These are phyloP conservation scores for Maccullochella peelii DNA, from an alignment of 2,113 vertebrate species.

Conservation along the genomic window DNA sequence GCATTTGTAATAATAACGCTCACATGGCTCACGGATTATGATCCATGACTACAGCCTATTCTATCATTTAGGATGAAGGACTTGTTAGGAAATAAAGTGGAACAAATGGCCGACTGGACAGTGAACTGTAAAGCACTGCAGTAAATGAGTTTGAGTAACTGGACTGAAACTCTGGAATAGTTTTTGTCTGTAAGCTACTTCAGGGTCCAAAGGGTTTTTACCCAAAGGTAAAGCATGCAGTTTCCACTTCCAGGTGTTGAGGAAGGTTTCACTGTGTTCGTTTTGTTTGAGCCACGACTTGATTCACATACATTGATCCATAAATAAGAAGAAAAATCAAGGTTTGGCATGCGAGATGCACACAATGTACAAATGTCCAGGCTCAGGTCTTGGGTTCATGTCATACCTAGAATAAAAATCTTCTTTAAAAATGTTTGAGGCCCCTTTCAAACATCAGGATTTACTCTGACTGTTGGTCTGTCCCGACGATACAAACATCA, in stretches of 20 bases:
- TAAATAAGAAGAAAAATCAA: not conserved
- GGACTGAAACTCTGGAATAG: too few relatives aligned
- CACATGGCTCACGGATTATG: too few relatives aligned
- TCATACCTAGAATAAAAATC: not conserved
- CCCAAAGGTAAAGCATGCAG: not conserved
- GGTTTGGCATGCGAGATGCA: not conserved
- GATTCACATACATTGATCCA: not conserved
- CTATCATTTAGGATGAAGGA: too few relatives aligned
- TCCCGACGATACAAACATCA: not conserved
- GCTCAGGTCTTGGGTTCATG: not conserved
- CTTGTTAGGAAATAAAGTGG: not conserved
- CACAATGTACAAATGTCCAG: not conserved
- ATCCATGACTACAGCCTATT: not conserved
- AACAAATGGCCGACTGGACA: not conserved
- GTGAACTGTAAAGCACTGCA: not conserved
- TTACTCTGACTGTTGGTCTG: not conserved
- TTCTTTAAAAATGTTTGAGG: not conserved
- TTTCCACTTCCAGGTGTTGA: not conserved
- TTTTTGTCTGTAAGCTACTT: too few relatives aligned
- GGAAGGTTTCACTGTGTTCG: not conserved
- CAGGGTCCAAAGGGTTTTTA: too few relatives aligned
- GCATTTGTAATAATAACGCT: too few relatives aligned
- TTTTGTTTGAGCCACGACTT: not conserved
- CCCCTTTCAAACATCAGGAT: not conserved
- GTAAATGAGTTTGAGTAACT: not conserved